Evolutionary conservation across 2,888 invertebrate species (phyloP).

Genomic region (Polydrusus tereticollis): DNA sequence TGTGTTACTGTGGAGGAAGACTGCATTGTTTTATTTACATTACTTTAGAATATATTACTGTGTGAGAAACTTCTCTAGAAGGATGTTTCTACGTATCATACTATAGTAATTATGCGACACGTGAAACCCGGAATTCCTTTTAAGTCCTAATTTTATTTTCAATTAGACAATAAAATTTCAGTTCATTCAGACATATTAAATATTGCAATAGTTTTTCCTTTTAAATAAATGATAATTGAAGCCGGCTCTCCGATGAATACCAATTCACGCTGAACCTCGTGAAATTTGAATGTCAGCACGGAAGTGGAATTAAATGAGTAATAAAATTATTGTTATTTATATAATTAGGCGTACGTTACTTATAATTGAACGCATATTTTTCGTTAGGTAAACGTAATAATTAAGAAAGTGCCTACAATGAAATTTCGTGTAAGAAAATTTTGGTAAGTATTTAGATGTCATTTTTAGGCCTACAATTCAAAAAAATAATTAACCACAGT

Average conservation of each 20-base stretch:
- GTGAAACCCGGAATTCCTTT: slow-evolving; percentile 7
- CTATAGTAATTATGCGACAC: not conserved
- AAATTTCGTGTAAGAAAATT: too few species aligned
- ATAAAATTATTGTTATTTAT: not conserved
- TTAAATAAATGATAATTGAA: slow-evolving; percentile 10
- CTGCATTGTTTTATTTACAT: too few species aligned
- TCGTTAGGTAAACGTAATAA: too few species aligned
- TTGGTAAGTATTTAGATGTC: too few species aligned
- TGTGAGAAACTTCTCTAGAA: not conserved
- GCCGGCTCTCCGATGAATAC: not conserved
- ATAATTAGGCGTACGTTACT: not conserved
- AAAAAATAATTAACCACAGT: too few species aligned
- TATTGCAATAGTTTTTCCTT: slow-evolving; percentile 24
- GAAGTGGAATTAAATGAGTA: not conserved
- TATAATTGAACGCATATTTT: too few species aligned
- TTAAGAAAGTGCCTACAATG: too few species aligned
- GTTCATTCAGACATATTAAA: slow-evolving; percentile 7
- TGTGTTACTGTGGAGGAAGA: too few species aligned
- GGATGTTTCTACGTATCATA: not conserved
- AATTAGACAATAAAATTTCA: not conserved
- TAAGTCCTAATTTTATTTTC: not conserved
- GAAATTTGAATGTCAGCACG: not conserved
- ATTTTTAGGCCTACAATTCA: too few species aligned
- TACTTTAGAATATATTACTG: too few species aligned
- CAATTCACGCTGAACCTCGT: not conserved